Evolutionary conservation across 1,140 invertebrate genomes (phyloP).

Genomic region (Maconellicoccus hirsutus): DNA sequence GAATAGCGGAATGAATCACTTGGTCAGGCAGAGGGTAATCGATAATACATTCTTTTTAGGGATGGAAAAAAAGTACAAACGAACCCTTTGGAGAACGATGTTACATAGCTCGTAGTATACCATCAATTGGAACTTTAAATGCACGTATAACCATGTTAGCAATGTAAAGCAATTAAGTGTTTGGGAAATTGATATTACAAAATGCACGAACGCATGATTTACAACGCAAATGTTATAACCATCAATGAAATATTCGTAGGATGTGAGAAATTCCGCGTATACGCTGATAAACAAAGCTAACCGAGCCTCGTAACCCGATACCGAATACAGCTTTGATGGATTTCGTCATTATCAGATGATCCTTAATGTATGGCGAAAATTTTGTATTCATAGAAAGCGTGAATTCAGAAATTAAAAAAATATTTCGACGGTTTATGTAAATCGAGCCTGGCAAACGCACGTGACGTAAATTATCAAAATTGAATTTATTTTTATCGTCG

Average conservation of each 20-base stretch:
- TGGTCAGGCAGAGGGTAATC: background rate
- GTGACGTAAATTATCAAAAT: slow-evolving; percentile 9
- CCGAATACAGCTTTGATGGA: background rate
- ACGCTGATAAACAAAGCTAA: background rate
- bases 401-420: slow-evolving; percentile 3
- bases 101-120: background rate
- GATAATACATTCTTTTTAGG: slow-evolving; percentile 1
- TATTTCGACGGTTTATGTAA: slow-evolving; percentile 4
- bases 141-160: background rate
- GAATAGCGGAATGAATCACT: background rate
- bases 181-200: background rate
- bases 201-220: slow-evolving; percentile 7
- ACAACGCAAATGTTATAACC: background rate
- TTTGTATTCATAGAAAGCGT: background rate
- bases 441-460: background rate
- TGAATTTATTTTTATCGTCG: slow-evolving; percentile 4
- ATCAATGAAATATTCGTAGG: background rate
- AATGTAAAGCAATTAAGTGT: slow-evolving; percentile 9
- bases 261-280: slow-evolving; percentile 5
- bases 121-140: background rate
- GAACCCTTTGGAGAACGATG: background rate
- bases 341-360: slow-evolving; percentile 9
- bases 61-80: background rate
- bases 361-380: slow-evolving; percentile 3
- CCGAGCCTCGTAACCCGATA: background rate